A percentile compares a stretch with the other conserved stretches of the same genome.
Evolutionary conservation across 2,888 invertebrate species (phyloP).

Genomic region (Eupeodes luniger): DNA sequence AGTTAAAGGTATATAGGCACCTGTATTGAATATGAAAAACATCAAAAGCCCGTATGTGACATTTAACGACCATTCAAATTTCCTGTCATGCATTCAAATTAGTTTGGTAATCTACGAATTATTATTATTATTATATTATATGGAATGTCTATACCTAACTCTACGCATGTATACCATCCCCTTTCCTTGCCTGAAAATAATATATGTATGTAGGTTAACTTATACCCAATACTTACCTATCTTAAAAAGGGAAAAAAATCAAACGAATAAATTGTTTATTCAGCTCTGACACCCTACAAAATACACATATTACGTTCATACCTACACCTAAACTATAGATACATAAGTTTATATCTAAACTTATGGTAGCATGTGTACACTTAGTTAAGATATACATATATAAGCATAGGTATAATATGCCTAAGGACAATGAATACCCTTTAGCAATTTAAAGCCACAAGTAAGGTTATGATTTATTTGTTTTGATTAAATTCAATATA

Average conservation of each 20-base stretch:
- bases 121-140: slow-evolving; percentile 6
- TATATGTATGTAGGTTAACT: background rate
- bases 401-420: background rate
- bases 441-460: slow-evolving; percentile 41
- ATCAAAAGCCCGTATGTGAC: slow-evolving; percentile 27
- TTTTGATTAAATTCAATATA: slow-evolving; percentile 30
- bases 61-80: slow-evolving; percentile 22
- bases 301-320: too few species aligned
- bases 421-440: slow-evolving; percentile 13
- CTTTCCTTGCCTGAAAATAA: background rate
- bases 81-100: slow-evolving; percentile 40
- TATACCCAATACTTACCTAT: background rate
- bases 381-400: background rate
- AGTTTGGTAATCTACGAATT: slow-evolving; percentile 40
- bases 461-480: slow-evolving; percentile 43
- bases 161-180: too few species aligned
- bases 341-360: too few species aligned
- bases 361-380: too few species aligned
- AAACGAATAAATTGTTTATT: slow-evolving; percentile 31
- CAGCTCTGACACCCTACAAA: slow-evolving; percentile 35
- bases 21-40: slow-evolving; percentile 16
- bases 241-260: slow-evolving; percentile 18
- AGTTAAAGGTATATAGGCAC: background rate
- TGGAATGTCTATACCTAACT: background rate
- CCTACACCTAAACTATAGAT: too few species aligned